Base-by-base conservation (phyloP, 1,140 invertebrate species). In the Zaprionus tsacasi region DNA sequence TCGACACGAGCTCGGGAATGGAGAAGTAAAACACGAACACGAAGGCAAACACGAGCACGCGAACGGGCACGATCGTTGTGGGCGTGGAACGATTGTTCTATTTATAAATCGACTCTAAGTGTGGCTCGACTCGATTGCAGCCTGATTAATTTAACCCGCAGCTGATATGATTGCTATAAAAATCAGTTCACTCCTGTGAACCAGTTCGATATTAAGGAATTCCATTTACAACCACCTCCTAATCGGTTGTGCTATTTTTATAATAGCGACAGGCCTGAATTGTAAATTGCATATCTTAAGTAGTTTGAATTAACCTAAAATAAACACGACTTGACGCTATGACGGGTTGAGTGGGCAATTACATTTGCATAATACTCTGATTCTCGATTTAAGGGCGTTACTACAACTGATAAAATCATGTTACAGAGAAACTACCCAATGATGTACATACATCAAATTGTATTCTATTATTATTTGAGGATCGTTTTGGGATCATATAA, bases 71-170 rank as follows among this genome's bases (percentile, higher is more conserved):
- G 66, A 38, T 17, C 48, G 33, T 27, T 54, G 67, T 52, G 68
- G 67, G 67, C 59, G 67, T 69, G 43, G 33, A 40, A 25, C 50
- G 66, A 36, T n/a, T 64, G 54, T 70, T 70, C 65, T 78, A 80
- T 71, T 82, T 86, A 48, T 79, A 85, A 75, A 86, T 70, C 76
- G 68, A 71, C 73, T 75, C 73, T 75, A 68, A 73, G 71, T 57
- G 27, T 30, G 27, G 3, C 6, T 30, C 27, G 27, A 58, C 74
- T 48, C 21, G 59, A 66, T 69, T 77, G 70, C 68, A 59, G 56
- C 40, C 38, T 6, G 36, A 21, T 21, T 21, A n/a, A n/a, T n/a
- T n/a, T n/a, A n/a, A n/a, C n/a, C n/a, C n/a, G n/a, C n/a, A n/a
- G n/a, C n/a, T n/a, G n/a, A n/a, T 21, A 21, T 21, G 21, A 21